phyloP scores from a whole-genome alignment of 1,140 invertebrate genomes.

The Bicyclus anynana region DNA sequence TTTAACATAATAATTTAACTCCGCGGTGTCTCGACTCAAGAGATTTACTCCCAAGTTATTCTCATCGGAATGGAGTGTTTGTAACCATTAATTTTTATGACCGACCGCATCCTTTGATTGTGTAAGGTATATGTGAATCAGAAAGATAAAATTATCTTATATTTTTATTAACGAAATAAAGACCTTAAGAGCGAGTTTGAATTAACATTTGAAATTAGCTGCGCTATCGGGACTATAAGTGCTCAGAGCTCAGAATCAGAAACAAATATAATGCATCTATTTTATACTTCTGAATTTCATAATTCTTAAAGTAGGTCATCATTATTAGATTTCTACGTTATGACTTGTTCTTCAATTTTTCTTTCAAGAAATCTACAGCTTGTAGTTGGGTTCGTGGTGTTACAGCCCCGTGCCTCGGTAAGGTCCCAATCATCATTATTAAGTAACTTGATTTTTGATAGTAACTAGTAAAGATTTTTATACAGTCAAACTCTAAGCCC shows the following conservation, averaged over 20 bases:
- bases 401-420: no score
- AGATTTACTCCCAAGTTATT: constrained; percentile 46
- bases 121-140: constrained; percentile 27
- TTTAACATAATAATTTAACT: neutral
- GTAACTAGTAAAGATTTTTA: no score
- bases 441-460: no score
- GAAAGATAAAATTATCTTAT: constrained; percentile 31
- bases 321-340: no score
- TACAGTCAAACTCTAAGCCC: no score
- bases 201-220: constrained; percentile 20
- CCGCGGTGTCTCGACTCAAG: constrained; percentile 16
- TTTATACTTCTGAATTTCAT: no score
- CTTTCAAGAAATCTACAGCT: no score
- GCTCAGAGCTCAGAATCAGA: neutral
- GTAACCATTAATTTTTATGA: constrained; percentile 62
- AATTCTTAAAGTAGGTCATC: no score
- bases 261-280: neutral
- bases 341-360: no score
- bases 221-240: constrained; percentile 1
- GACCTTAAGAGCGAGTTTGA: constrained; percentile 11
- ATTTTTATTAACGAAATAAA: constrained; percentile 24
- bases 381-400: no score
- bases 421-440: no score
- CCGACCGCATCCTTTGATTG: constrained; percentile 47
- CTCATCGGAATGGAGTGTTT: constrained; percentile 49